Base-by-base conservation (phyloP, 2,113 vertebrate species). In the Aegithalos caudatus region DNA sequence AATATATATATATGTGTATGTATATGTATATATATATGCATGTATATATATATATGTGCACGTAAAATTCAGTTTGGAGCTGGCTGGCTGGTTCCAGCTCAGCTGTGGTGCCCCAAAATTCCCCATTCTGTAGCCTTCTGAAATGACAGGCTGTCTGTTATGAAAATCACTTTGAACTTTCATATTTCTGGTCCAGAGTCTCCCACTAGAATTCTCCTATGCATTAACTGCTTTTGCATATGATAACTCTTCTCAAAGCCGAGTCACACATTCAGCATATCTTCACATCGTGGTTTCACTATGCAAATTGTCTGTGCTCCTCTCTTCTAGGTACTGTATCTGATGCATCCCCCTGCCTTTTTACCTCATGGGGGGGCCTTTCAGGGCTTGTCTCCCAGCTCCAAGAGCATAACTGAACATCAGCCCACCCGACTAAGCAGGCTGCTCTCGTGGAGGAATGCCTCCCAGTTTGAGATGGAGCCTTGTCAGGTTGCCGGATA, bases 201-300 rank as follows among this genome's bases (percentile, higher is more conserved):
- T 47, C 54, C 47, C 35, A 84, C 25, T 76, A 1, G 45, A 94
- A 48, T 74, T 73, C 85, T 93, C 29, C 47, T 71, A 28, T 21
- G 61, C 6, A 44, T 78, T 70, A 78, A 42, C 71, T 17, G 45
- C 37, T 81, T 86, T 88, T 88, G 72, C 69, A 61, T 57, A 37
- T 20, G 82, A 29, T 47, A 45, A 92, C 85, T 80, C 45, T 42
- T 94, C 82, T 70, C 71, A 90, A 87, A 95, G 62, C 85, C 18
- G 3, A 77, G 81, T 72, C 2, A 4, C 85, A 33, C 29, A 64
- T 40, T 83, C 93, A 95, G 74, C 79, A 9, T 23, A 58, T 84
- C 83, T 73, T 81, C 64, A 38, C 6, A 0, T 71, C 0, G 4
- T 45, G 12, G 21, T 92, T 96, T 93, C 92, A 25, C 65, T 86